Conservation (phyloP, 2,888 invertebrate species). For the Pocota personata region DNA sequence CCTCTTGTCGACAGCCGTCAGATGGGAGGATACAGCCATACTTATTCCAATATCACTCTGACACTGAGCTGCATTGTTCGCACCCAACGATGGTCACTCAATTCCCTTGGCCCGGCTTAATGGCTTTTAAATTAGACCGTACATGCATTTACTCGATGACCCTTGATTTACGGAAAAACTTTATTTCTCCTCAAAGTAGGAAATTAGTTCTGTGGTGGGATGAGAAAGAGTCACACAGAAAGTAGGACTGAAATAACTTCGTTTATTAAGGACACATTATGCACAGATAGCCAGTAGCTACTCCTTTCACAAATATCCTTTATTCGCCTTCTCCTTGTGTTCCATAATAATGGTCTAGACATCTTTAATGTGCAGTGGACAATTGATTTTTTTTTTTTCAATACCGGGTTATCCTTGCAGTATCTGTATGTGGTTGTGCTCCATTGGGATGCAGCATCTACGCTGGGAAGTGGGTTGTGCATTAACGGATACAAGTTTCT, state of each 20-base stretch:
- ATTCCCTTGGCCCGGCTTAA: constrained; percentile 33
- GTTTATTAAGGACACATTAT: constrained; percentile 28
- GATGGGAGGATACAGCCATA: constrained; percentile 28
- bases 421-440: neutral
- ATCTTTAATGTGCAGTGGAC: constrained; percentile 14
- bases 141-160: constrained; percentile 37
- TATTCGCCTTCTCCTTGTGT: constrained; percentile 32
- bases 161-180: constrained; percentile 60
- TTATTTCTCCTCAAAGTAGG: constrained; percentile 48
- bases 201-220: constrained; percentile 33
- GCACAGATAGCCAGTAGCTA: neutral
- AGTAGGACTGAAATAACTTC: constrained; percentile 22
- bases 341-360: constrained; percentile 44
- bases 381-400: constrained; percentile 62
- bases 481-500: constrained; percentile 22
- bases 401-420: constrained; percentile 43
- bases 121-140: constrained; percentile 64
- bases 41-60: neutral
- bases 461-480: neutral
- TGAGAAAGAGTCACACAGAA: neutral
- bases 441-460: constrained; percentile 8
- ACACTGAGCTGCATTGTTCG: constrained; percentile 18
- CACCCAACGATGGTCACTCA: neutral
- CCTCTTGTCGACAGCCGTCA: neutral
- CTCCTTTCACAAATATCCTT: constrained; percentile 13